These are phyloP conservation scores for Tetragnatha montana DNA, from an alignment of 2,888 invertebrate genomes.

Conservation along the genomic window DNA sequence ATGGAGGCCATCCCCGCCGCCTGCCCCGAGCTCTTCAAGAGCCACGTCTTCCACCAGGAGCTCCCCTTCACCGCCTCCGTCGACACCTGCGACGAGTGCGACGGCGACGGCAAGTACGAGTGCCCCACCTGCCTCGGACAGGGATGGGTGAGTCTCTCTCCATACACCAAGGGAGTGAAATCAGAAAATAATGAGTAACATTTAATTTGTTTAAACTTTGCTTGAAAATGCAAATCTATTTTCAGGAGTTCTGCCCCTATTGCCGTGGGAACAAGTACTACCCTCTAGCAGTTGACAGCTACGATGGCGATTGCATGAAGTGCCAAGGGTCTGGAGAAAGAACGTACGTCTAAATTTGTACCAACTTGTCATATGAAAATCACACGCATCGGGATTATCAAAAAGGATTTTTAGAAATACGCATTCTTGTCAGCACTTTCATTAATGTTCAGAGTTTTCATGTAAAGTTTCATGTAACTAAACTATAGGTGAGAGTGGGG, in stretches of 20 bases:
- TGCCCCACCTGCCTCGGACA: slow-evolving; percentile 77
- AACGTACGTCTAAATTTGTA: slow-evolving; percentile 11
- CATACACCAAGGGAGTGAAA: no score
- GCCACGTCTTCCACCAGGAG: slow-evolving; percentile 77
- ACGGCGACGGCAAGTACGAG: slow-evolving; percentile 75
- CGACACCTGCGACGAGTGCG: slow-evolving; percentile 77
- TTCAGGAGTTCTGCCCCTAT: slow-evolving; percentile 69
- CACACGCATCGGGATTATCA: no score
- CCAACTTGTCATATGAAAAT: no score
- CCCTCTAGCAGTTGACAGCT: slow-evolving; percentile 67
- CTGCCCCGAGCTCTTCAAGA: slow-evolving; percentile 76
- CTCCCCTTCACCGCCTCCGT: slow-evolving; percentile 79
- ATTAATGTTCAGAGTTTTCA: no score
- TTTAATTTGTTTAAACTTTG: background rate
- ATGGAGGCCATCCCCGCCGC: slow-evolving; percentile 78
- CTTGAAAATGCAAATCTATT: background rate
- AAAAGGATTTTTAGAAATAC: no score
- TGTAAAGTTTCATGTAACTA: no score
- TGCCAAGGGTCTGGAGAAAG: slow-evolving; percentile 78
- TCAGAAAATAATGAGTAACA: background rate
- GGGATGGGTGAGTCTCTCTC: slow-evolving; percentile 76
- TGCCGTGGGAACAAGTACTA: slow-evolving; percentile 74
- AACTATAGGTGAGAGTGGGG: no score
- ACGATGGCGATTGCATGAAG: slow-evolving; percentile 71
- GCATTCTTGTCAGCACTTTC: no score